Evolutionary conservation across 2,113 vertebrate genomes (phyloP).

Genomic region (Ranitomeya variabilis): DNA sequence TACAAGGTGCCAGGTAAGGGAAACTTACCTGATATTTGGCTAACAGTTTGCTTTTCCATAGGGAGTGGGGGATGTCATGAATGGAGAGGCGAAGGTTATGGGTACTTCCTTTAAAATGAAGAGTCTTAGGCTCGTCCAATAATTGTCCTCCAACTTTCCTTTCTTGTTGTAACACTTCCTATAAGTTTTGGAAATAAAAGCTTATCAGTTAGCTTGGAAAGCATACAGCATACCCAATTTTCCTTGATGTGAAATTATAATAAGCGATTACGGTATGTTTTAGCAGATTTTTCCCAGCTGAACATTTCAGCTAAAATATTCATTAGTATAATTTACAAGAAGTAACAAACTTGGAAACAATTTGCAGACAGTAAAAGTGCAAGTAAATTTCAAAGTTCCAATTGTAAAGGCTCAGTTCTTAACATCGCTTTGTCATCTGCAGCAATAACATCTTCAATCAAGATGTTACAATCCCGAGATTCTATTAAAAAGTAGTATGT

Average conservation of each 20-base stretch:
- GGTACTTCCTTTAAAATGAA: conserved; percentile 93
- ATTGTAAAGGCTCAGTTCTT: neutral
- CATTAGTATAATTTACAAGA: neutral
- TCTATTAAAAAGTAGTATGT: conserved; percentile 61
- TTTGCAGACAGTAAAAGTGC: neutral
- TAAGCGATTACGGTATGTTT: neutral
- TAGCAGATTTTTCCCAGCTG: neutral
- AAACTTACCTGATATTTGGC: conserved; percentile 90
- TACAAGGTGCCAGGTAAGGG: no score
- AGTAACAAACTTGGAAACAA: neutral
- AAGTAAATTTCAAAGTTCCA: neutral
- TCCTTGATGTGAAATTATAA: neutral
- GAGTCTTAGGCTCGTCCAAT: conserved; percentile 90
- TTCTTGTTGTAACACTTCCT: conserved; percentile 95
- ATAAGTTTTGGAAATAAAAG: conserved; percentile 51
- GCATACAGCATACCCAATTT: neutral
- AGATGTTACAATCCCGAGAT: conserved; percentile 63
- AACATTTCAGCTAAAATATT: conserved; percentile 16
- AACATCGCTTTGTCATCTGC: neutral
- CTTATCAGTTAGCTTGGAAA: neutral
- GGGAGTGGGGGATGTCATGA: conserved; percentile 86
- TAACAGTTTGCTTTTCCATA: conserved; percentile 94
- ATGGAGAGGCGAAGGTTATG: conserved; percentile 92
- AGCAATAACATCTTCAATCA: conserved; percentile 67
- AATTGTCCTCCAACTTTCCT: conserved; percentile 92